These are phyloP conservation scores for Ptychadena robeensis DNA, from an alignment of 2,797 vertebrate species.

Conservation along the genomic window DNA sequence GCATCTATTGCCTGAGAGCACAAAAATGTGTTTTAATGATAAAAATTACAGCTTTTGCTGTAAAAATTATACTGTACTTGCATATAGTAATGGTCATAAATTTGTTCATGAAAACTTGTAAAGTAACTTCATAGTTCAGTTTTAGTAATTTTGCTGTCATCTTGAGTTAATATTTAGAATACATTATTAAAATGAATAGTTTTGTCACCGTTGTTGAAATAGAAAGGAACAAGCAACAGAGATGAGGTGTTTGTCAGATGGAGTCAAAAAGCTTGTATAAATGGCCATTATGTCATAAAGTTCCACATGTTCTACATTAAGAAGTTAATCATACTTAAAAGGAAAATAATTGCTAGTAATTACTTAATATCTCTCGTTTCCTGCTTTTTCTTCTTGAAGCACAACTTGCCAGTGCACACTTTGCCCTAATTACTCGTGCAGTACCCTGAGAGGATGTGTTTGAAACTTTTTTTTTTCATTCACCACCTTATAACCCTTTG, in stretches of 20 bases:
- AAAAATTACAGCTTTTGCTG: background rate
- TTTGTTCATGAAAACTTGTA: background rate
- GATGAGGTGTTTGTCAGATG: background rate
- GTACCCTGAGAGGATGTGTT: background rate
- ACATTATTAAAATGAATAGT: background rate
- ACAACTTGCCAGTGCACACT: background rate
- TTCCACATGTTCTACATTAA: background rate
- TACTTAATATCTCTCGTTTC: constrained; percentile 38
- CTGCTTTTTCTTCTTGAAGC: background rate
- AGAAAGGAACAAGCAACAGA: background rate
- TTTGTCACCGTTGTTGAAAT: background rate
- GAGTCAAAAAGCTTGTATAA: background rate
- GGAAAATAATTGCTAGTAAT: constrained; percentile 12
- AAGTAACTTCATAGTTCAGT: background rate
- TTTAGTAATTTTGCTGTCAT: background rate
- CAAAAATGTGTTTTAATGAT: background rate
- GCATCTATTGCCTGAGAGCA: too few relatives aligned
- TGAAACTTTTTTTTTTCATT: background rate
- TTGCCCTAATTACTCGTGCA: background rate
- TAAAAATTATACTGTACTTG: background rate
- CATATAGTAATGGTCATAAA: background rate
- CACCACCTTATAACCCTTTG: background rate
- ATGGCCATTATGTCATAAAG: background rate
- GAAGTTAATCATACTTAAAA: constrained; percentile 1
- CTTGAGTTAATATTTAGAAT: background rate